Evolutionary conservation across 2,888 invertebrate species (phyloP).

Genomic region (Nomada fabriciana): DNA sequence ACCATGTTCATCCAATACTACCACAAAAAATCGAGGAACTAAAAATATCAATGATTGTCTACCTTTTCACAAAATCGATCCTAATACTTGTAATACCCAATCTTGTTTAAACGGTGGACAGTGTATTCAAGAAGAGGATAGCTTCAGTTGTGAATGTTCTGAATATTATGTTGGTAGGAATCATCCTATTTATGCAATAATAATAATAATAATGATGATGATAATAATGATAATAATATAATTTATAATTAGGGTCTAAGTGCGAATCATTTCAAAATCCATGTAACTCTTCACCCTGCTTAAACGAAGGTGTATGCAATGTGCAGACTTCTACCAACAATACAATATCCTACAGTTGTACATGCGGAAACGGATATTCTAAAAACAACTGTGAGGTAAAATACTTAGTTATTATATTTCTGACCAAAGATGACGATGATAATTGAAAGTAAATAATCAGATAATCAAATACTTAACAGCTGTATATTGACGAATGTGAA

Average conservation of each 20-base stretch:
- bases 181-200: neutral
- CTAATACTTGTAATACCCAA: constrained; percentile 85
- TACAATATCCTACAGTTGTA: constrained; percentile 82
- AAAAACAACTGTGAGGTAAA: constrained; percentile 85
- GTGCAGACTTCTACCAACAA: constrained; percentile 70
- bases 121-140: constrained; percentile 79
- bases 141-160: constrained; percentile 85
- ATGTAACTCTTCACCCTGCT: constrained; percentile 86
- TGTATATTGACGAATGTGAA: constrained; percentile 83
- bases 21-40: constrained; percentile 84
- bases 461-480: constrained; percentile 58
- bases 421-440: neutral
- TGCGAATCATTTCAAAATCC: constrained; percentile 85
- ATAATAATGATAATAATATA: neutral
- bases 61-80: constrained; percentile 84
- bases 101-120: constrained; percentile 85
- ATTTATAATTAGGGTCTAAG: constrained; percentile 83
- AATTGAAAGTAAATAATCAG: constrained; percentile 6
- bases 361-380: constrained; percentile 85
- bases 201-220: neutral
- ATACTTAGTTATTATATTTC: neutral
- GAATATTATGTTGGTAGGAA: constrained; percentile 85
- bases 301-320: constrained; percentile 85
- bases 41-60: constrained; percentile 84
- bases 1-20: constrained; percentile 86